Conservation (phyloP, 1,140 invertebrate genomes). For the Drosophila melanica region DNA sequence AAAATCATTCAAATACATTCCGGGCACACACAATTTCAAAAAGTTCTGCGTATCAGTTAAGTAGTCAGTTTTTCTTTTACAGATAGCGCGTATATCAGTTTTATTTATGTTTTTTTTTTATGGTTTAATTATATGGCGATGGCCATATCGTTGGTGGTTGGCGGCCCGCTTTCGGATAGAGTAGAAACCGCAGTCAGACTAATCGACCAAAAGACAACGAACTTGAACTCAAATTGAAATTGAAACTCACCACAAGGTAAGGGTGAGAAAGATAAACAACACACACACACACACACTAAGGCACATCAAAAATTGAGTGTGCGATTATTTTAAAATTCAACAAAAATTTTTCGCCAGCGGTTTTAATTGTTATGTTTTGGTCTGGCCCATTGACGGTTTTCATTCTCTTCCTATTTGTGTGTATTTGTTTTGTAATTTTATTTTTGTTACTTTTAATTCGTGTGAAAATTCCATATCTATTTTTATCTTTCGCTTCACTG, state of each 20-base stretch:
- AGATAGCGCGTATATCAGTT: conserved; percentile 17
- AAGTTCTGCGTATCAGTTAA: conserved; percentile 4
- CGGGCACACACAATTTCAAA: conserved; percentile 17
- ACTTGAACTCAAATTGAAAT: conserved; percentile 25
- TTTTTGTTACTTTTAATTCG: conserved; percentile 19
- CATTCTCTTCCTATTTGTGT: background rate
- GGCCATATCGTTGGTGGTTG: conserved; percentile 20
- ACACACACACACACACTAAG: conserved; percentile 3
- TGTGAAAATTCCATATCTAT: conserved; percentile 36
- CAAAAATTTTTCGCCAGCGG: conserved; percentile 26
- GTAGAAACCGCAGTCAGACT: conserved; percentile 27
- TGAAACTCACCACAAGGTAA: conserved; percentile 41
- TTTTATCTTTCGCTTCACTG: conserved; percentile 29
- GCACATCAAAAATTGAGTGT: conserved; percentile 1
- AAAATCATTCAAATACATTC: conserved; percentile 9
- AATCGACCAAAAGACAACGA: conserved; percentile 26
- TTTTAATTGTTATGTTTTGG: conserved; percentile 2
- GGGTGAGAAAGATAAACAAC: conserved; percentile 51
- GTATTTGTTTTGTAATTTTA: conserved; percentile 1
- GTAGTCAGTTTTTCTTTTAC: background rate
- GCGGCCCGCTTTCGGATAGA: conserved; percentile 18
- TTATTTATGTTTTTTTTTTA: conserved; percentile 8
- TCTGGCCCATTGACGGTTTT: conserved; percentile 30
- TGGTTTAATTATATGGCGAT: conserved; percentile 22
- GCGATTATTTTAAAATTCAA: conserved; percentile 53